Base-by-base conservation (phyloP, 2,113 vertebrate species). In the Cottus gobio region DNA sequence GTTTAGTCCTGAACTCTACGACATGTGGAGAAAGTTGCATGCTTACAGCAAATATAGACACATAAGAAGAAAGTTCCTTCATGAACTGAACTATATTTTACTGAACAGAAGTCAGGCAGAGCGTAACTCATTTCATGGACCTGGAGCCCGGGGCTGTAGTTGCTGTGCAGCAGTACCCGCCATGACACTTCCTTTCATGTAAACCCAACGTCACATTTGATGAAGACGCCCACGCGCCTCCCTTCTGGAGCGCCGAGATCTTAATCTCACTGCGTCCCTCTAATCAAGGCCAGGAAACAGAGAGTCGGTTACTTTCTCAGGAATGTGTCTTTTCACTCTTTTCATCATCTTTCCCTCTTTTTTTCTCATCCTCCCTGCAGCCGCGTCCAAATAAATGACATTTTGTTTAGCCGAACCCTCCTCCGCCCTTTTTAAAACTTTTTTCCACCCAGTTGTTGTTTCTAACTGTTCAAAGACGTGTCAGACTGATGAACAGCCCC, bases 271-370 rank as follows among this genome's bases (percentile, higher is more conserved):
- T 84, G 71, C 84, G 46, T 80, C 82, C 74, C 84, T 92, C 87
- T 92, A 92, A 94, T 94, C 93, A 93, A 85, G 92, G 67, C 71
- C 88, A 86, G 90, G 91, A 92, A 91, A 78, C 86, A 39, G 66
- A 1, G 16, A 79, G 30, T 82, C 26, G 83, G 79, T 85, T 79
- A 56, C 64, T 75, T 60, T 79, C 79, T 71, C 42, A 82, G 86
- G 88, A 90, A 92, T 92, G 89, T 54, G 58, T 89, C 84, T 76
- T 82, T 86, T 87, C 77, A 75, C 87, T 84, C 88, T 89, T 89
- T 85, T 90, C 89, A 89, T 90, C 89, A 88, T 87, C 81, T 72
- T 68, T 87, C 60, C 71, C 79, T 7, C 10, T 13, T 83, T 44
- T 44, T 16, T 85, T 85, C 83, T 80, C 86, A 80, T 87, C 81